Percentiles rank a stretch among this genome's conserved stretches.
Conservation (phyloP, 1,140 invertebrate species). For the Penaeus chinensis region DNA sequence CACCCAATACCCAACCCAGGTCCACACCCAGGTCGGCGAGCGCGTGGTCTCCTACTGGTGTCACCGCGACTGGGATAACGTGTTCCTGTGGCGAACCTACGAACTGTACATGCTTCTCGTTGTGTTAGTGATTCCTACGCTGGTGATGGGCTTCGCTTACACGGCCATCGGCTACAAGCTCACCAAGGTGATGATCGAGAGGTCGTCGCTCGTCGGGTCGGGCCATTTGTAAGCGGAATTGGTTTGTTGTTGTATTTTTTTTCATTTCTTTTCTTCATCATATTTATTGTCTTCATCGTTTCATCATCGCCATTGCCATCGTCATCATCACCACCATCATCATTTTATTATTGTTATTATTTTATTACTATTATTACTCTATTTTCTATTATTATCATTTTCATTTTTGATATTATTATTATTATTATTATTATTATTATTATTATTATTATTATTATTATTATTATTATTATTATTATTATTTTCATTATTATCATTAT, state of each 20-base stretch:
- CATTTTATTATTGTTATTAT: no score
- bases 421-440: no score
- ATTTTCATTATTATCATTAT: no score
- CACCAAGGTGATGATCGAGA: slow-evolving; percentile 44
- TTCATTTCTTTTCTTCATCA: background rate
- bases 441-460: no score
- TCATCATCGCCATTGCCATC: no score
- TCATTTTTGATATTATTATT: no score
- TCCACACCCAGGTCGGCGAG: slow-evolving; percentile 72
- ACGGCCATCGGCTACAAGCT: slow-evolving; percentile 70
- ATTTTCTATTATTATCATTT: no score
- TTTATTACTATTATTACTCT: no score
- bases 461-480: no score
- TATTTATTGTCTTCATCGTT: no score
- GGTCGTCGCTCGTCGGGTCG: slow-evolving; percentile 23
- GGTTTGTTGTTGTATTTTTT: background rate
- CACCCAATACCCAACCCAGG: slow-evolving; percentile 67
- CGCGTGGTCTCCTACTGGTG: slow-evolving; percentile 74
- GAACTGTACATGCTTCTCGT: slow-evolving; percentile 78
- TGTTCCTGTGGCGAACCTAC: slow-evolving; percentile 72
- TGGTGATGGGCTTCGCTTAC: slow-evolving; percentile 78
- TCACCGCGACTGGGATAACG: slow-evolving; percentile 72
- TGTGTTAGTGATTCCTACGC: slow-evolving; percentile 75
- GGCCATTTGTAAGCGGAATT: background rate
- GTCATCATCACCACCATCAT: no score